A percentile compares a stretch with the other conserved stretches of the same genome.
phyloP scores from a whole-genome alignment of 2,113 vertebrate species.

The Campylomormyrus numenius region DNA sequence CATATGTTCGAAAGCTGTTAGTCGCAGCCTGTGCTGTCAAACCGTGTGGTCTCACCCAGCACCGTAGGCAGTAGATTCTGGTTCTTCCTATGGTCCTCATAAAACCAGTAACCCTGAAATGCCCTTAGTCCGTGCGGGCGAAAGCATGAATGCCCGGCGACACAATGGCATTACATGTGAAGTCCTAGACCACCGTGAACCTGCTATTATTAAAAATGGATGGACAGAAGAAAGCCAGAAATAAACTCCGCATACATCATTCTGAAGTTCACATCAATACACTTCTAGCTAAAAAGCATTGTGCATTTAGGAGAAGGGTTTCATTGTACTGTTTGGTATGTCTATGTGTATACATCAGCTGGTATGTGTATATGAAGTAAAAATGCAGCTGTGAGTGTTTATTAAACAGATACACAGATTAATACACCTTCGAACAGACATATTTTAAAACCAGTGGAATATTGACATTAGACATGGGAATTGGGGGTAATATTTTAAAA shows the following conservation, averaged over 20 bases:
- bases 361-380: background rate
- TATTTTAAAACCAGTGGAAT: background rate
- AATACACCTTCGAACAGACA: background rate
- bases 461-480: background rate
- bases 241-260: background rate
- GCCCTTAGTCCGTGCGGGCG: background rate
- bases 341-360: background rate
- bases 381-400: background rate
- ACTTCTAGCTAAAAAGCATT: background rate
- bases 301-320: background rate
- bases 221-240: background rate
- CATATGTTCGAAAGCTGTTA: background rate
- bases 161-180: background rate
- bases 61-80: background rate
- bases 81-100: background rate
- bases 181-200: background rate
- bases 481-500: background rate
- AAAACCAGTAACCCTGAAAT: background rate
- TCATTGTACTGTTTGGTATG: background rate
- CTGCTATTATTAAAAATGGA: conserved; percentile 1
- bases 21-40: background rate
- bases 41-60: background rate
- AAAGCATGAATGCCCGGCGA: background rate
- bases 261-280: conserved; percentile 1
- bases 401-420: background rate